A percentile compares a stretch with the other conserved stretches of the same genome.
Evolutionary conservation across 2,113 vertebrate genomes (phyloP).

Genomic region (Silurus glanis): DNA sequence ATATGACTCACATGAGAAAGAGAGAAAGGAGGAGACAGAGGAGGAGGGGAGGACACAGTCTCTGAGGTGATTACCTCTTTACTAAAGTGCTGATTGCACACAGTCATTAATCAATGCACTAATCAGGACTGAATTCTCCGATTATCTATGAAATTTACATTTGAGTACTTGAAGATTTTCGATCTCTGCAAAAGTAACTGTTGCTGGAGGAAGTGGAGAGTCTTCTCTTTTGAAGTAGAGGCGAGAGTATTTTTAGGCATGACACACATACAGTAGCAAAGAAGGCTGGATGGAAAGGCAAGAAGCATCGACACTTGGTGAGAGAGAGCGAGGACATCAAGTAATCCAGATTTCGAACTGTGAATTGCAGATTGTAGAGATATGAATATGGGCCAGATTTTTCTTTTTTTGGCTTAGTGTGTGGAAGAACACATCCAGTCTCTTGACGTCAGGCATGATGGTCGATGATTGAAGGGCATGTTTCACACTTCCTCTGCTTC

Average conservation of each 20-base stretch:
- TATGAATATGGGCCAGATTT: conserved; percentile 69
- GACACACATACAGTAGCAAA: conserved; percentile 46
- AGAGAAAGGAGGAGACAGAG: neutral
- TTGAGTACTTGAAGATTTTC: conserved; percentile 37
- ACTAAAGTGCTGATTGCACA: conserved; percentile 54
- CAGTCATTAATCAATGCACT: conserved; percentile 46
- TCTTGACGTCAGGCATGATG: conserved; percentile 59
- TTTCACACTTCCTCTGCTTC: conserved; percentile 41
- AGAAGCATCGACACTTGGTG: conserved; percentile 8
- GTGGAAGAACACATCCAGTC: conserved; percentile 56
- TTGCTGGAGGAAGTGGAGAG: conserved; percentile 29
- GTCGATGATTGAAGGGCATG: conserved; percentile 26
- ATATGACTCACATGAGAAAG: conserved; percentile 47
- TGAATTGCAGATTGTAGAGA: conserved; percentile 52
- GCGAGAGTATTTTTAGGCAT: conserved; percentile 51
- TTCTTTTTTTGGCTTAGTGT: conserved; percentile 32
- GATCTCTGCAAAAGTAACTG: conserved; percentile 27
- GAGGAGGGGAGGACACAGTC: conserved; percentile 4
- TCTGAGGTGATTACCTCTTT: conserved; percentile 45
- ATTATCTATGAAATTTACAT: conserved; percentile 34
- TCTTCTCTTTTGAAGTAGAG: conserved; percentile 47
- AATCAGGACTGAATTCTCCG: conserved; percentile 46
- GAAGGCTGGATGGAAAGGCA: conserved; percentile 39
- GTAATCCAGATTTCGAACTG: conserved; percentile 48
- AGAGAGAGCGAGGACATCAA: conserved; percentile 21